Evolutionary conservation across 1,140 invertebrate species (phyloP).

Genomic region (Leptoteleia sp.): DNA sequence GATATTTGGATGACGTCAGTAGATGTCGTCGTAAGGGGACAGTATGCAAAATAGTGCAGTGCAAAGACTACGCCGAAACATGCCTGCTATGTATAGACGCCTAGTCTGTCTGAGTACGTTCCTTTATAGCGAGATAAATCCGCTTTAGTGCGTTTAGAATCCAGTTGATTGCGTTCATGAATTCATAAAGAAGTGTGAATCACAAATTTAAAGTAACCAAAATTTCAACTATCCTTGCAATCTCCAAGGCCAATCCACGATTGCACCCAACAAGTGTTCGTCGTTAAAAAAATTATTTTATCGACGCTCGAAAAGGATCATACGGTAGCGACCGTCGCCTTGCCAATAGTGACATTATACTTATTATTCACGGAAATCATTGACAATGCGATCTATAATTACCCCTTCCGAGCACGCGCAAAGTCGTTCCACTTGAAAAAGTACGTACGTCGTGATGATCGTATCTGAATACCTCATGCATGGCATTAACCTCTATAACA

Average conservation of each 20-base stretch:
- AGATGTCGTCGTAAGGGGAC: slow-evolving; percentile 47
- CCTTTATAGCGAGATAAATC: slow-evolving; percentile 40
- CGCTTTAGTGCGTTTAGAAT: slow-evolving; percentile 36
- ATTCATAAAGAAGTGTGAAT: slow-evolving; percentile 31
- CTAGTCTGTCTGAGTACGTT: slow-evolving; percentile 23
- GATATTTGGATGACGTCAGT: slow-evolving; percentile 65
- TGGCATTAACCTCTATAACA: slow-evolving; percentile 55
- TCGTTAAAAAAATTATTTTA: too few relatives aligned
- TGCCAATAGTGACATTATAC: slow-evolving; percentile 32
- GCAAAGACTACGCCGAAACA: slow-evolving; percentile 71
- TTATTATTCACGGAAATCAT: slow-evolving; percentile 35
- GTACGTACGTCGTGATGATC: slow-evolving; percentile 44
- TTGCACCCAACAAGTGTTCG: too few relatives aligned
- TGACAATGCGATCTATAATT: slow-evolving; percentile 61
- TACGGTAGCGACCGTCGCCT: slow-evolving; percentile 3
- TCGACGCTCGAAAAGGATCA: slow-evolving; percentile 8
- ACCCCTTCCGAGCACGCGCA: slow-evolving; percentile 30
- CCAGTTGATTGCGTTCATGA: slow-evolving; percentile 26
- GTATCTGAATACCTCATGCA: slow-evolving; percentile 42
- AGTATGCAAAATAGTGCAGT: slow-evolving; percentile 76
- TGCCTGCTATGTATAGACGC: slow-evolving; percentile 64
- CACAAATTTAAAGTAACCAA: neutral
- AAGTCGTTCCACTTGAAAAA: slow-evolving; percentile 61
- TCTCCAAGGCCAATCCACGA: too few relatives aligned
- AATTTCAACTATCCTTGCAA: neutral